Conservation (phyloP, 2,888 invertebrate species). For the Drosophila birchii region DNA sequence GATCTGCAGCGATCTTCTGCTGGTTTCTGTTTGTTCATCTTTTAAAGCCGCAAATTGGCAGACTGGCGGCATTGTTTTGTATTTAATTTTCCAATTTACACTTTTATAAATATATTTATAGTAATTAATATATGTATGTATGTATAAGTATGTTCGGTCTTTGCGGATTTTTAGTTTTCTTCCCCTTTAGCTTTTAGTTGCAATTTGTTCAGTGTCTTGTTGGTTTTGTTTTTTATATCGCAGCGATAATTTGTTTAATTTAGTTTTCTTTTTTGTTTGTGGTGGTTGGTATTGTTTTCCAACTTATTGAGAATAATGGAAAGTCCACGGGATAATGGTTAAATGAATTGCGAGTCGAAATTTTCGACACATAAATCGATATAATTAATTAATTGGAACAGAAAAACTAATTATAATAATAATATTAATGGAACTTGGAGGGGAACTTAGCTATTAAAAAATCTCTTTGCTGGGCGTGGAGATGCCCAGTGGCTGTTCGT, state of each 20-base stretch:
- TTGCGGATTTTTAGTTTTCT: constrained; percentile 15
- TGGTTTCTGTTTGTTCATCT: neutral
- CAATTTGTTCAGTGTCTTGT: constrained; percentile 55
- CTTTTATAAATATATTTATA: constrained; percentile 25
- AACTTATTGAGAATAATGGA: constrained; percentile 48
- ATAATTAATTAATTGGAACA: neutral
- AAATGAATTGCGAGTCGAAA: neutral
- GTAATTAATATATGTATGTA: constrained; percentile 3
- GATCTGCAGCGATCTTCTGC: constrained; percentile 1
- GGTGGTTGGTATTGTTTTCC: constrained; percentile 24
- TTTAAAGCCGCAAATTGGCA: constrained; percentile 45
- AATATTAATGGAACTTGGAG: constrained; percentile 29
- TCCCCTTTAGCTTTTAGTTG: constrained; percentile 16
- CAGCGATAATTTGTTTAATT: constrained; percentile 64
- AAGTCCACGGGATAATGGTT: constrained; percentile 20
- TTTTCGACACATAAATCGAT: neutral
- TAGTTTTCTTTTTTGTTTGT: constrained; percentile 12
- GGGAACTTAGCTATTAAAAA: constrained; percentile 83
- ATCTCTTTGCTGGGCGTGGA: constrained; percentile 96
- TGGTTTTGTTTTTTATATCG: constrained; percentile 70
- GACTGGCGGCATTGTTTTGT: constrained; percentile 38
- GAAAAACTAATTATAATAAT: constrained; percentile 2
- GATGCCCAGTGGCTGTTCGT: constrained; percentile 96
- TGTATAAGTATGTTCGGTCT: constrained; percentile 8
- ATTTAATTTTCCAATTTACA: constrained; percentile 22